Evolutionary conservation across 2,113 vertebrate species (phyloP).

Genomic region (Gobius niger): DNA sequence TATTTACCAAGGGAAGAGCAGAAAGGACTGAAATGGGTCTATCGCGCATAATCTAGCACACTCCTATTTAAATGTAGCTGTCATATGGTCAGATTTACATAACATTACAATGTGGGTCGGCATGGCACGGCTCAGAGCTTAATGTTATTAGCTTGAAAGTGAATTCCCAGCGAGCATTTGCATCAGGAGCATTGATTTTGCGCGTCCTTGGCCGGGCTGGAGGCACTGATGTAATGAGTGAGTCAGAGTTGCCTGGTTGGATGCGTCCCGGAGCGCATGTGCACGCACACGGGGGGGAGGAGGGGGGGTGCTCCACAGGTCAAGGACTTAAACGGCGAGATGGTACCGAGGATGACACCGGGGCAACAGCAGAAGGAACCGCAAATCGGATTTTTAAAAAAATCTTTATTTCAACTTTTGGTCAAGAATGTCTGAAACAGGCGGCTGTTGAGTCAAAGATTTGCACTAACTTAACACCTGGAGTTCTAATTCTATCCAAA

Average conservation of each 20-base stretch:
- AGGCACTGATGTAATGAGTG: constrained; percentile 71
- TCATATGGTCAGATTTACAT: constrained; percentile 78
- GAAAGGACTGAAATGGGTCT: constrained; percentile 56
- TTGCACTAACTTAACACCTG: too few species aligned
- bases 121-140: constrained; percentile 58
- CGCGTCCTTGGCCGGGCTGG: constrained; percentile 64
- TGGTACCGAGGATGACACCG: not conserved
- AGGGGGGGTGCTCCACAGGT: not conserved
- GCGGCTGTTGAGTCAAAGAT: too few species aligned
- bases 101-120: constrained; percentile 72
- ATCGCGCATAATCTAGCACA: constrained; percentile 66
- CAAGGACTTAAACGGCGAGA: not conserved
- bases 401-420: not conserved
- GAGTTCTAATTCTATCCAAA: too few species aligned
- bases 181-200: constrained; percentile 71
- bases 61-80: constrained; percentile 69
- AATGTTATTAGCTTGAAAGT: constrained; percentile 75
- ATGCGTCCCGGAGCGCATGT: constrained; percentile 12
- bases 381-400: not conserved
- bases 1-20: constrained; percentile 64
- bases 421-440: not conserved
- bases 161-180: constrained; percentile 65
- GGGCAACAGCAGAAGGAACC: not conserved
- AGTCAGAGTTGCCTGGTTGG: constrained; percentile 61
- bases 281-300: constrained; percentile 18